Conservation (phyloP, 1,140 invertebrate genomes). For the Euglossa dilemma region DNA sequence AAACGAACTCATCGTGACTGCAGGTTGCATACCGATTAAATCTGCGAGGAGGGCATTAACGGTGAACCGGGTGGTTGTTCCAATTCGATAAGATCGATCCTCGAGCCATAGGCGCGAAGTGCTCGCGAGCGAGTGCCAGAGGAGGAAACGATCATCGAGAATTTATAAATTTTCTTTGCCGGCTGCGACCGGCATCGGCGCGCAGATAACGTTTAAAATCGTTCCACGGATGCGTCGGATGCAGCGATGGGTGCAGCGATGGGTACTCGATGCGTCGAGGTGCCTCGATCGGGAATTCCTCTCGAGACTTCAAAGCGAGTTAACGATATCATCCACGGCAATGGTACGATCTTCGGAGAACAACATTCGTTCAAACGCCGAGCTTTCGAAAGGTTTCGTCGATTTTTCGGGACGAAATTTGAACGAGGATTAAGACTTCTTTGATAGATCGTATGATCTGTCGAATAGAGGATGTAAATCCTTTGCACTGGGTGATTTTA, state of each 20-base stretch:
- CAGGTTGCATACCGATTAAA: constrained; percentile 34
- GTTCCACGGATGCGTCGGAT: constrained; percentile 46
- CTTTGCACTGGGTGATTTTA: no score
- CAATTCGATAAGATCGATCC: constrained; percentile 64
- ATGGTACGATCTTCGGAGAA: not conserved
- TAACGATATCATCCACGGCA: not conserved
- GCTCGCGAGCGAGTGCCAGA: constrained; percentile 30
- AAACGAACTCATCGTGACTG: constrained; percentile 28
- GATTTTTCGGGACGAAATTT: no score
- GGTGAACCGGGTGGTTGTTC: constrained; percentile 1
- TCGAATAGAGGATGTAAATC: no score
- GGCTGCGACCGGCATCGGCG: constrained; percentile 68
- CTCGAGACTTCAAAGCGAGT: not conserved
- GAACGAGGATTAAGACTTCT: no score
- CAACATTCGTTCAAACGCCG: no score
- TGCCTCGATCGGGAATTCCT: not conserved
- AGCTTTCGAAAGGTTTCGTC: not conserved
- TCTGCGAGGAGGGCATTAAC: constrained; percentile 8
- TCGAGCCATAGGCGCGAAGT: constrained; percentile 27
- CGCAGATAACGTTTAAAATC: constrained; percentile 66
- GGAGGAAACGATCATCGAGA: constrained; percentile 71
- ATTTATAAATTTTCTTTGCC: constrained; percentile 77
- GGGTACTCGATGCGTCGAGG: not conserved
- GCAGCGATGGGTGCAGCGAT: not conserved
- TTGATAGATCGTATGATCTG: no score